phyloP scores from a whole-genome alignment of 2,888 invertebrate genomes.

The Pimpla rufipes region DNA sequence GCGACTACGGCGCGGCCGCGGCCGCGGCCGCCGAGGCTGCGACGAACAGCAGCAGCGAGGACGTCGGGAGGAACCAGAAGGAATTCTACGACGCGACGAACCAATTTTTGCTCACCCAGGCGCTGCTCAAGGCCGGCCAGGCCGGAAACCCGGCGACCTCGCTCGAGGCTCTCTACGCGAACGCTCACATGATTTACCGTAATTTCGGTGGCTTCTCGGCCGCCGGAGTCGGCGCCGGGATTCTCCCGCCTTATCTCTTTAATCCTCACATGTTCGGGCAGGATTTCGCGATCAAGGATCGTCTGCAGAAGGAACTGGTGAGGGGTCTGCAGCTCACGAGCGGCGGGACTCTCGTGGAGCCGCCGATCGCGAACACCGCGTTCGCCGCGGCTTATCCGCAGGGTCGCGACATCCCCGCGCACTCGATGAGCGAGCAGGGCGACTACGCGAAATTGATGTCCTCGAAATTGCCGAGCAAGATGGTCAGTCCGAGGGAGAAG shows the following conservation, averaged over 20 bases:
- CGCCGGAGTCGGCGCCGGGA: slow-evolving; percentile 86
- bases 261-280: slow-evolving; percentile 90
- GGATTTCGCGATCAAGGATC: slow-evolving; percentile 88
- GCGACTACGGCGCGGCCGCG: neutral
- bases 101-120: slow-evolving; percentile 88
- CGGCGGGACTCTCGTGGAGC: slow-evolving; percentile 88
- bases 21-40: slow-evolving; percentile 10
- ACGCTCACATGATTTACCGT: slow-evolving; percentile 81
- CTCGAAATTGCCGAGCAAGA: slow-evolving; percentile 63
- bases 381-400: slow-evolving; percentile 72
- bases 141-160: slow-evolving; percentile 73
- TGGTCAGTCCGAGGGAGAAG: slow-evolving; percentile 74
- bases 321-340: slow-evolving; percentile 90
- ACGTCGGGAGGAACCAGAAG: slow-evolving; percentile 63
- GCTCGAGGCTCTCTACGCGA: slow-evolving; percentile 81
- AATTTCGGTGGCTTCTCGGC: slow-evolving; percentile 81
- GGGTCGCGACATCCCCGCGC: slow-evolving; percentile 66
- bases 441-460: slow-evolving; percentile 74
- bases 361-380: slow-evolving; percentile 73
- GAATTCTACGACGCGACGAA: slow-evolving; percentile 85
- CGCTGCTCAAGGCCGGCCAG: slow-evolving; percentile 87
- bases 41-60: slow-evolving; percentile 65
- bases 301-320: slow-evolving; percentile 89
- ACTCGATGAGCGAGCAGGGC: slow-evolving; percentile 68
- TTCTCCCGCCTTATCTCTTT: slow-evolving; percentile 88